Evolutionary conservation across 1,140 invertebrate genomes (phyloP), one percentile per base, ranked within the genome.

Genomic region (Cotesia glomerata): DNA sequence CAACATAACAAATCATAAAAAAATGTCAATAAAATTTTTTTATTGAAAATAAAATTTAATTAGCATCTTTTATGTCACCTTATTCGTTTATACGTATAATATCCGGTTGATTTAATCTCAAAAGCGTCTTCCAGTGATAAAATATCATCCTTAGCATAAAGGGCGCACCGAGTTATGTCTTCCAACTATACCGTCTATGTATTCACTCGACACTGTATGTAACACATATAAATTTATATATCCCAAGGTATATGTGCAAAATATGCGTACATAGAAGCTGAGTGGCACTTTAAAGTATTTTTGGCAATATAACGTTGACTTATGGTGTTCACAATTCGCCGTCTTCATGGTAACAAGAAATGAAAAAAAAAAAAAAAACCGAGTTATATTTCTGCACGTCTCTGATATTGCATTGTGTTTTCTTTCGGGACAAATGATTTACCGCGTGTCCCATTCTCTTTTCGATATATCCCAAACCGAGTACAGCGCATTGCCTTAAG

Each of bases 381-480:
- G 59, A 39, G 68, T 70, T 34, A 56, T 52, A 69, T 62, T 69
- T 65, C 66, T 69, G 51, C 59, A 64, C 34, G 36, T 72, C 66
- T 63, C 68, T 49, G 72, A 77, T 74, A 74, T 75, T 74, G 76
- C 77, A 86, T 86, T 87, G 84, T 86, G 81, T 84, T 86, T 86
- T 86, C 84, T 83, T 85, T 85, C 81, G 80, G 82, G 78, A 83
- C 85, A 82, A 87, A 85, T 87, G 85, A 86, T 87, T 87, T 87
- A 87, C 80, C 81, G 79, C 79, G 63, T 61, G 62, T 54, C 61
- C 68, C 72, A 65, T 7, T 26, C 51, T 36, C 35, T 34, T 52
- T 67, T 70, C 63, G 59, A 34, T 63, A 45, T 45, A 16, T 69
- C 61, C 26, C 67, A 32, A 16, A 32, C 16, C 26, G 52, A 34